Percentiles rank a stretch among this genome's conserved stretches.
These are phyloP conservation scores for Halcyon senegalensis DNA, from an alignment of 2,113 vertebrate genomes.

Conservation along the genomic window DNA sequence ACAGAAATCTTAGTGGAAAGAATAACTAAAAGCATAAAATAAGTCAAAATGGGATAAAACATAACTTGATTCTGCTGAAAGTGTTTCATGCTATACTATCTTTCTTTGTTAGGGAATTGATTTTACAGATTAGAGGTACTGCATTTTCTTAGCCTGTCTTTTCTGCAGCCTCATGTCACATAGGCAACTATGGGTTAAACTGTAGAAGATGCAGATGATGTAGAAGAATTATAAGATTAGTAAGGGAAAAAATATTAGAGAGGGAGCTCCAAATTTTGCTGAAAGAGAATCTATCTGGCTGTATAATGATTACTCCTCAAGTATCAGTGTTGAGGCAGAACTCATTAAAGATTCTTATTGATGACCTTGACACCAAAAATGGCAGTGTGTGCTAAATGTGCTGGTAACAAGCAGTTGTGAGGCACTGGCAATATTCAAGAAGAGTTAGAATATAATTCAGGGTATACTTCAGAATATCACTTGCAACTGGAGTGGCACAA, in stretches of 20 bases:
- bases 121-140: not conserved
- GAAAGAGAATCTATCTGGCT: not conserved
- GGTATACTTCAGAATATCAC: not conserved
- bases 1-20: not conserved
- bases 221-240: not conserved
- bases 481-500: not conserved
- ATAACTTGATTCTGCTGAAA: not conserved
- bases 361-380: slow-evolving; percentile 10
- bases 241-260: not conserved
- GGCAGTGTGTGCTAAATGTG: not conserved
- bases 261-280: not conserved
- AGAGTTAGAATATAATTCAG: not conserved
- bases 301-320: not conserved
- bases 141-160: not conserved
- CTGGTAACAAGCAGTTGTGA: slow-evolving; percentile 16
- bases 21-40: not conserved
- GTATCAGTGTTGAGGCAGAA: not conserved
- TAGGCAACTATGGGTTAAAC: not conserved
- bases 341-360: slow-evolving; percentile 31
- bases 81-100: not conserved
- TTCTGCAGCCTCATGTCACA: not conserved
- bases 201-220: not conserved
- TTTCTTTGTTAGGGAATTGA: not conserved
- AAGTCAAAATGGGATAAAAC: not conserved
- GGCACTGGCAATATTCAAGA: not conserved